Evolutionary conservation across 1,140 invertebrate species (phyloP).

Genomic region (Rhizoglyphus robini): DNA sequence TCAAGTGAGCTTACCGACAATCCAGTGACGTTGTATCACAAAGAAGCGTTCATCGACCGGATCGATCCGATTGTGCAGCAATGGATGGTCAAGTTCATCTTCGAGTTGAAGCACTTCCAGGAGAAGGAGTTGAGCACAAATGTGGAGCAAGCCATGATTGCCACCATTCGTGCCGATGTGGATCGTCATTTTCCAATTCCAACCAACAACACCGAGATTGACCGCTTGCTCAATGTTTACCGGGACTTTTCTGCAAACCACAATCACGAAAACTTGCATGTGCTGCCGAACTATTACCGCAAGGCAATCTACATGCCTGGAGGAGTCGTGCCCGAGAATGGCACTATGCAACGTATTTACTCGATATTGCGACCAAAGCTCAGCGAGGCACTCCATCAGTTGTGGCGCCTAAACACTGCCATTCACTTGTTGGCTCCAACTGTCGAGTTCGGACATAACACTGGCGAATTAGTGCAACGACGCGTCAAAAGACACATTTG

Average conservation of each 20-base stretch:
- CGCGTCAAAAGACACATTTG: neutral
- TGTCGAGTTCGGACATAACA: neutral
- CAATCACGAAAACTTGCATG: neutral
- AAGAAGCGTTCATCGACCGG: neutral
- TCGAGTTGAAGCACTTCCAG: neutral
- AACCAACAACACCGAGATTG: neutral
- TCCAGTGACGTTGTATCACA: neutral
- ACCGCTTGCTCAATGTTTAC: neutral
- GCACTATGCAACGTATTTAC: neutral
- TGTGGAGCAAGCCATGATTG: neutral
- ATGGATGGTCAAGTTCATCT: neutral
- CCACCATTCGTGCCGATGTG: neutral
- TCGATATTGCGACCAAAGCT: neutral
- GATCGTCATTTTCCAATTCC: neutral
- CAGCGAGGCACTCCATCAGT: neutral
- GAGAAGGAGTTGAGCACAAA: neutral
- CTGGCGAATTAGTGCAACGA: neutral
- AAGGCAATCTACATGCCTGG: neutral
- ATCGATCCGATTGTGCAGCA: neutral
- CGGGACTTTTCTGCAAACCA: neutral
- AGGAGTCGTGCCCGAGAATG: neutral
- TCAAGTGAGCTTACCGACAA: no score
- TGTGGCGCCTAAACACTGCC: neutral
- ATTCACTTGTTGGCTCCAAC: neutral
- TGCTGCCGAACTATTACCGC: neutral